Evolutionary conservation across 2,113 vertebrate genomes (phyloP), one percentile per base, ranked within the genome.

Genomic region (Myotis yumanensis): DNA sequence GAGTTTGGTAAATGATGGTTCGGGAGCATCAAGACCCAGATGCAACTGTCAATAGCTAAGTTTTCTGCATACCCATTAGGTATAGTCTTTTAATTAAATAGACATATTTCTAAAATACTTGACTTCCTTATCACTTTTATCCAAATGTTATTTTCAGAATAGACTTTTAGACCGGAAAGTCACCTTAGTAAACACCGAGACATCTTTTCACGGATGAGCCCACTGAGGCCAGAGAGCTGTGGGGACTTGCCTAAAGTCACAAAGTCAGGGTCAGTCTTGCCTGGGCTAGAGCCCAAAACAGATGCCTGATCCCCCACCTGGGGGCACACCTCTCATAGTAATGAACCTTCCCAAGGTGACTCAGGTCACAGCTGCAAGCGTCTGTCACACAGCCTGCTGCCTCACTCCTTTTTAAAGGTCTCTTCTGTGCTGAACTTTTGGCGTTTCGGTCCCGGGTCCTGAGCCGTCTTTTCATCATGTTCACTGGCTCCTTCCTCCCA

Each of bases 51-150:
- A 43, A 43, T 6, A 59, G 4, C 11, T 85, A n/a, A 14, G 16
- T 66, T 69, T 93, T 9, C 82, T 83, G 48, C 48, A 35, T 37
- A 69, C 30, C 28, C 43, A 43, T 43, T 43, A 43, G 43, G 43
- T 43, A 62, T 11, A 62, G 23, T 23, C 62, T 71, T 72, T 72
- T 18, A 4, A 68, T 68, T 87, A 76, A n/a, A 35, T 28, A 79
- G 54, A 73, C n/a, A 11, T 84, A 43, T 35, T 91, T 88, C 64
- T 69, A 80, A 62, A 90, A 80, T 83, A 75, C n/a, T 79, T 72
- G 23, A 32, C n/a, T 75, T 92, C 37, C 18, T 93, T 51, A 30
- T 52, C 83, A 71, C 35, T 54, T 90, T 89, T 25, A 93, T 37
- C 32, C 59, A 89, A 54, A 18, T 88, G 69, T 52, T 37, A 81